Percentiles rank a stretch among this genome's conserved stretches.
Evolutionary conservation across 2,888 invertebrate genomes (phyloP).

Genomic region (Drosophila helvetica): DNA sequence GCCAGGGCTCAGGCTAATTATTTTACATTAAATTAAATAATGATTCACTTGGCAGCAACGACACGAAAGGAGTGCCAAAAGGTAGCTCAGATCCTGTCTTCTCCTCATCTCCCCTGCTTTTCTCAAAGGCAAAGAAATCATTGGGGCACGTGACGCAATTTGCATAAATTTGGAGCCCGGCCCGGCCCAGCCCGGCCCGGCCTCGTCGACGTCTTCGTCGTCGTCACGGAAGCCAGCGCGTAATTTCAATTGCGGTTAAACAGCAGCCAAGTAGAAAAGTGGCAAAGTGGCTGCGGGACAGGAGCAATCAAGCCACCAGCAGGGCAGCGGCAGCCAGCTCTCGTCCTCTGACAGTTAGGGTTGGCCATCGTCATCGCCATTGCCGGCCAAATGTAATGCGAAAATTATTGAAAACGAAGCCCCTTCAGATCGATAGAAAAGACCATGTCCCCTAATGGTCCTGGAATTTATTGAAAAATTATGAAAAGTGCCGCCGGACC

Average conservation of each 20-base stretch:
- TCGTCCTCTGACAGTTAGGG: constrained; percentile 16
- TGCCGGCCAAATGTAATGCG: constrained; percentile 58
- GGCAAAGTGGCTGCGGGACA: constrained; percentile 52
- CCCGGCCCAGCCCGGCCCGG: background rate
- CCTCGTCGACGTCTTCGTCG: constrained; percentile 22
- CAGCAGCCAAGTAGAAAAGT: constrained; percentile 78
- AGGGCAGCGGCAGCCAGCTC: background rate
- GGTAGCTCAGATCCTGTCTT: constrained; percentile 25
- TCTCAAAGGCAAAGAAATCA: constrained; percentile 69
- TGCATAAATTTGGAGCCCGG: constrained; percentile 78
- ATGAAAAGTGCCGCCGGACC: constrained; percentile 49
- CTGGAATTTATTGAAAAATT: constrained; percentile 73
- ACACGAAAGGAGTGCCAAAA: constrained; percentile 55
- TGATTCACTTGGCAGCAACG: constrained; percentile 80
- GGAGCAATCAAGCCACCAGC: constrained; percentile 27
- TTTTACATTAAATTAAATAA: constrained; percentile 85
- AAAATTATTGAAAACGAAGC: constrained; percentile 72
- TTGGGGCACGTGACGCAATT: constrained; percentile 82
- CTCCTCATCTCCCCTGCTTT: constrained; percentile 44
- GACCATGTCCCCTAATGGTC: constrained; percentile 49
- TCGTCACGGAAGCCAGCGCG: constrained; percentile 72
- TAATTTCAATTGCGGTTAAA: constrained; percentile 80
- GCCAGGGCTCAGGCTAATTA: constrained; percentile 80
- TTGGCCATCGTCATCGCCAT: constrained; percentile 10
- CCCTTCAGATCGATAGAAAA: constrained; percentile 54